These are phyloP conservation scores for Sebastiscus tertius DNA, from an alignment of 2,797 vertebrate genomes.

Conservation along the genomic window DNA sequence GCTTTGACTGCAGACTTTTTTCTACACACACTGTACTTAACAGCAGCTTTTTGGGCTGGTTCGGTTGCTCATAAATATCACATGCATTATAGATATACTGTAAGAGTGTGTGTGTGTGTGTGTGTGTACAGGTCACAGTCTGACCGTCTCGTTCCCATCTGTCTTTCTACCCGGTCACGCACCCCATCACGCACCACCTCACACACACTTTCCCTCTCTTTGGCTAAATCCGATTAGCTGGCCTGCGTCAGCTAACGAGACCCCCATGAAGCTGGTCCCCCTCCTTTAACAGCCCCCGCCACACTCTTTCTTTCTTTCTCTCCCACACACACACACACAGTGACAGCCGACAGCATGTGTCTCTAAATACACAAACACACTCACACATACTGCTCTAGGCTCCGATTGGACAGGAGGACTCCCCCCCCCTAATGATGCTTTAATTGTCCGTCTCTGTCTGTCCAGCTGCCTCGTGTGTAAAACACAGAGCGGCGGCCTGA, in stretches of 20 bases:
- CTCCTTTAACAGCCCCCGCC: constrained; percentile 3
- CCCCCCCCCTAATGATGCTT: constrained; percentile 74
- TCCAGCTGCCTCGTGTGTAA: constrained; percentile 78
- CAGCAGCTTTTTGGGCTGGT: constrained; percentile 43
- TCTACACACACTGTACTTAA: constrained; percentile 44
- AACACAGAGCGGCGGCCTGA: constrained; percentile 60
- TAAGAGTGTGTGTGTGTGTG: constrained; percentile 39
- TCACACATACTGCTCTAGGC: constrained; percentile 52
- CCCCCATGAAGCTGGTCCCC: constrained; percentile 60
- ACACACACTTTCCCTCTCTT: constrained; percentile 73
- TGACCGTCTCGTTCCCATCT: constrained; percentile 82
- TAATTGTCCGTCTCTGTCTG: constrained; percentile 79
- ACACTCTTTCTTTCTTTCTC: neutral
- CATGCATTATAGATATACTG: constrained; percentile 74
- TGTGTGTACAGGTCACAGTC: constrained; percentile 65
- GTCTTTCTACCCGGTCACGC: constrained; percentile 64
- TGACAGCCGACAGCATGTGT: constrained; percentile 40
- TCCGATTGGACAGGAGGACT: constrained; percentile 71
- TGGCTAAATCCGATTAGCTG: constrained; percentile 83
- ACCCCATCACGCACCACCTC: constrained; percentile 55
- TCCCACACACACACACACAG: constrained; percentile 16
- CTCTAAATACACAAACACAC: constrained; percentile 37
- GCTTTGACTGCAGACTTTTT: constrained; percentile 48
- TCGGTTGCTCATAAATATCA: constrained; percentile 70
- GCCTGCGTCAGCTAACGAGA: constrained; percentile 76